Conservation (phyloP, 1,140 invertebrate species). For the Chymomyza costata region DNA sequence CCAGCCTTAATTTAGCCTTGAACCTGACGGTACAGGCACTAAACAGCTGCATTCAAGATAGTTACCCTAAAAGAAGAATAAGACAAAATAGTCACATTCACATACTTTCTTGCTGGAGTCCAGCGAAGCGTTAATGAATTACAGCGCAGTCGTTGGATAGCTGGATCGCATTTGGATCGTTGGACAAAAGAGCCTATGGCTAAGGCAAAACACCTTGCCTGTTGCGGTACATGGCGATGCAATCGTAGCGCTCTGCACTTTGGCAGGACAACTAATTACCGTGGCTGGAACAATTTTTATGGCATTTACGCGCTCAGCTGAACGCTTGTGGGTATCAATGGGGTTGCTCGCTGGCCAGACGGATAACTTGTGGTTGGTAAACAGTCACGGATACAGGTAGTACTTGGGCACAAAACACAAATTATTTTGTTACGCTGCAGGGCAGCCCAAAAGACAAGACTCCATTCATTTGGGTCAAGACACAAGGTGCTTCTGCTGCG, state of each 20-base stretch:
- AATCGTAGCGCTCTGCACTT: slow-evolving; percentile 2
- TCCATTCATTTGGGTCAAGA: slow-evolving; percentile 1
- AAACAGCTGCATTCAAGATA: too few relatives aligned
- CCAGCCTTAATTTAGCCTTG: too few relatives aligned
- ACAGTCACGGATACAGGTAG: slow-evolving; percentile 28
- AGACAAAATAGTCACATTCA: slow-evolving; percentile 42
- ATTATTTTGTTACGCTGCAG: slow-evolving; percentile 65
- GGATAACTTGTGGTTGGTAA: slow-evolving; percentile 34
- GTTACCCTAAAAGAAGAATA: slow-evolving; percentile 10
- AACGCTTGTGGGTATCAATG: slow-evolving; percentile 28
- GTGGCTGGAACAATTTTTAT: slow-evolving; percentile 71
- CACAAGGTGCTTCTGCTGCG: slow-evolving; percentile 17
- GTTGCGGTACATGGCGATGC: background rate
- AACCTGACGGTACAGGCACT: too few relatives aligned
- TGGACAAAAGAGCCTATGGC: slow-evolving; percentile 27
- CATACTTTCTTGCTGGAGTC: slow-evolving; percentile 60
- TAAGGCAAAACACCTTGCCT: slow-evolving; percentile 54
- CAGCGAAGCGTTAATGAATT: slow-evolving; percentile 70
- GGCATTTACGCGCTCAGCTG: slow-evolving; percentile 69
- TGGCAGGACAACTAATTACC: slow-evolving; percentile 68
- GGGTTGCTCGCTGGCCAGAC: slow-evolving; percentile 5
- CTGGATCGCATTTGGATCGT: slow-evolving; percentile 52
- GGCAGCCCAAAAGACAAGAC: slow-evolving; percentile 36
- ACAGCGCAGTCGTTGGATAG: slow-evolving; percentile 26
- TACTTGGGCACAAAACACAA: too few relatives aligned